Evolutionary conservation across 2,113 vertebrate genomes (phyloP).

Genomic region (Datnioides undecimradiatus): DNA sequence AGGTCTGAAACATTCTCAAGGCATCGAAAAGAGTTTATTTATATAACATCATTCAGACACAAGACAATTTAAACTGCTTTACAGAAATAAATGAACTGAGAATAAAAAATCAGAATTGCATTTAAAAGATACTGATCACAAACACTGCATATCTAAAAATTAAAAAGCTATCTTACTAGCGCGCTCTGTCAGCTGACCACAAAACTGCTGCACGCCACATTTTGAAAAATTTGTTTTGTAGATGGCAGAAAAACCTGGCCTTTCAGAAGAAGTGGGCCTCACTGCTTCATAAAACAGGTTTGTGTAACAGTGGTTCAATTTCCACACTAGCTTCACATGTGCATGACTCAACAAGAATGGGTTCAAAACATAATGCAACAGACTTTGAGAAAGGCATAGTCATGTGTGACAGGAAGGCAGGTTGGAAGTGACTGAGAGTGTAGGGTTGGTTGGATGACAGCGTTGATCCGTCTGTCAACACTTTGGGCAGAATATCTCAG

Average conservation of each 20-base stretch:
- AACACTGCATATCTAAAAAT: no score
- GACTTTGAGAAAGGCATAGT: neutral
- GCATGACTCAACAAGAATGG: constrained; percentile 34
- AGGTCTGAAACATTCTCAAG: no score
- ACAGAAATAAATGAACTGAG: no score
- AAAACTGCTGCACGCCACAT: neutral
- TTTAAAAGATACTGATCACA: no score
- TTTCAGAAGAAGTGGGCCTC: neutral
- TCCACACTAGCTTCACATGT: constrained; percentile 18
- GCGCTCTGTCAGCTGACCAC: neutral
- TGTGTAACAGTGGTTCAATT: constrained; percentile 3
- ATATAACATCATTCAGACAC: no score
- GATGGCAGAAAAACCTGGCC: neutral
- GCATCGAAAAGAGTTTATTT: no score
- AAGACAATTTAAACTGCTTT: no score
- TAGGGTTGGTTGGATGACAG: neutral
- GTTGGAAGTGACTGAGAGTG: neutral
- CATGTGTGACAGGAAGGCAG: constrained; percentile 3
- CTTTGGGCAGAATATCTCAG: no score
- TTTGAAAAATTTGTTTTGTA: neutral
- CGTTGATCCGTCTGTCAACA: neutral
- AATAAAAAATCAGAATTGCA: no score
- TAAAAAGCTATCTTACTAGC: neutral
- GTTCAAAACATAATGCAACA: constrained; percentile 27
- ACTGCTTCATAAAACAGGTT: constrained; percentile 15